Evolutionary conservation across 2,797 vertebrate genomes (phyloP).

Genomic region (Luscinia luscinia): DNA sequence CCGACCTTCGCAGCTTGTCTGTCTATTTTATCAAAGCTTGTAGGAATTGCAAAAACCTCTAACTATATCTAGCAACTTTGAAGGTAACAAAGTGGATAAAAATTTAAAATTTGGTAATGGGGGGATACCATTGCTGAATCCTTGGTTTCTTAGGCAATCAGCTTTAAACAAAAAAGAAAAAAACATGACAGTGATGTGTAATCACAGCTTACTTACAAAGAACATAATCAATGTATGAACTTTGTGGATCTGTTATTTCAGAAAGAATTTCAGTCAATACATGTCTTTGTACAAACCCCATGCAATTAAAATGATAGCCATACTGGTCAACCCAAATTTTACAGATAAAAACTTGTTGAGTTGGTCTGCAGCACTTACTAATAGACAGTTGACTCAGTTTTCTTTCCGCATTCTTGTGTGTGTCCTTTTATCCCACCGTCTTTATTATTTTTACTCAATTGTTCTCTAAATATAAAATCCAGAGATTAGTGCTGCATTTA

Average conservation of each 20-base stretch:
- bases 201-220: background rate
- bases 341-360: background rate
- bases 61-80: background rate
- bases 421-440: background rate
- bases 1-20: background rate
- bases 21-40: background rate
- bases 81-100: background rate
- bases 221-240: background rate
- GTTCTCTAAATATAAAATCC: background rate
- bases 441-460: background rate
- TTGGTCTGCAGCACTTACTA: background rate
- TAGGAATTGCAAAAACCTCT: background rate
- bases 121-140: background rate
- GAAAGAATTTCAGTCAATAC: background rate
- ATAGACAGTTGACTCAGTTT: background rate
- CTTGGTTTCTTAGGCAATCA: background rate
- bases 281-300: background rate
- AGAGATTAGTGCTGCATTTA: background rate
- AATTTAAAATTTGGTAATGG: background rate
- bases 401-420: background rate
- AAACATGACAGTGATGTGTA: background rate
- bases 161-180: fast-evolving
- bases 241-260: background rate
- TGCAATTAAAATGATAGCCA: background rate
- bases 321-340: background rate